Base-by-base conservation (phyloP, 2,797 vertebrate genomes). In the Sparidentex hasta region DNA sequence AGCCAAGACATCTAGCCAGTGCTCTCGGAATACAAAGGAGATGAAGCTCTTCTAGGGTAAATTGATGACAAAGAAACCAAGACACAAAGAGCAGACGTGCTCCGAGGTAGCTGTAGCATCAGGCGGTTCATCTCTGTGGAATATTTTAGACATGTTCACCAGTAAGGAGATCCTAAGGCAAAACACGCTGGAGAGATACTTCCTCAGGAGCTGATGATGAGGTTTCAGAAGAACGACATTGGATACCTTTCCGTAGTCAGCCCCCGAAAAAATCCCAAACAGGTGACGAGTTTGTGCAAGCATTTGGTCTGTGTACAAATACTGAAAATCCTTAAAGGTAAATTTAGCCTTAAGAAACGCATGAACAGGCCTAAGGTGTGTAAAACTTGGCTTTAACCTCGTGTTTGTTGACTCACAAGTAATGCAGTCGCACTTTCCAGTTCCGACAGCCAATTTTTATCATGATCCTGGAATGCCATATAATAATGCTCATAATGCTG, bases 381-480 rank as follows among this genome's bases (percentile, higher is more conserved):
- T 70, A 7, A 65, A 75, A 65, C 16, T 38, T 47, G 46, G 51
- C 63, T 25, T 20, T 20, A 38, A 38, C 25, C 20, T 13, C 41
- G 43, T 27, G 87, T 86, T 88, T 84, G 84, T 82, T 84, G 70
- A 68, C 70, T 70, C 41, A 11, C 21, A 80, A 79, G 43, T 78
- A 68, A 83, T 70, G 62, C 47, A 59, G 70, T n/a, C 48, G 61
- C 61, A 65, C 33, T 61, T 56, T 76, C 47, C 38, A 63, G 38
- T 38, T 50, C 0, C 27, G 29, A 44, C 59, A 20, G 41, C 2
- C 33, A 27, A 18, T 62, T 48, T 57, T 59, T 38, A 25, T 47
- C 62, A 54, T 41, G 51, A 74, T 64, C 33, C 61, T 11, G 57
- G 25, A 44, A 65, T 57, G 44, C 66, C 17, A 0, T 16, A 84